phyloP scores from a whole-genome alignment of 2,113 vertebrate species.

The Laticauda colubrina region DNA sequence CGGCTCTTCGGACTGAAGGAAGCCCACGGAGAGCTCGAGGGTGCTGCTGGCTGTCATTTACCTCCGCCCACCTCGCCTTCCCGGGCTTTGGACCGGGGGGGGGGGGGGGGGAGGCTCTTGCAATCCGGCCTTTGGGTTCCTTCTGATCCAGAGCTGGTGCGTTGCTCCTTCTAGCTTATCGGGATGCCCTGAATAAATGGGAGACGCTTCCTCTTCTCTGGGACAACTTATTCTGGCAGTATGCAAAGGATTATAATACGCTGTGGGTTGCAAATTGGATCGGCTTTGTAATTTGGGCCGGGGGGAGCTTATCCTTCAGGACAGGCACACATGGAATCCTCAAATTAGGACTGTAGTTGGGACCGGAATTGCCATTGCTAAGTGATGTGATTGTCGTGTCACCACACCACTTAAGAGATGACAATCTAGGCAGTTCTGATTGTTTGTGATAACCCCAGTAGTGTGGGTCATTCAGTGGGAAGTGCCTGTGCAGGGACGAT shows the following conservation, averaged over 20 bases:
- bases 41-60: not conserved
- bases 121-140: not conserved
- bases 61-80: not conserved
- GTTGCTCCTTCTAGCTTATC: not conserved
- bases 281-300: not conserved
- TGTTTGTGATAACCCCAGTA: not conserved
- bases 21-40: not conserved
- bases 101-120: too few relatives aligned
- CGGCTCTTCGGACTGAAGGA: not conserved
- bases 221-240: not conserved
- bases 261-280: not conserved
- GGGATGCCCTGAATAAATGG: not conserved
- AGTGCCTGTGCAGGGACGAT: not conserved
- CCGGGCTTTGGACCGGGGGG: too few relatives aligned
- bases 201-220: not conserved
- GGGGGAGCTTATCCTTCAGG: not conserved
- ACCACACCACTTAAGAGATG: not conserved
- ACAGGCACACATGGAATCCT: not conserved
- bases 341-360: not conserved
- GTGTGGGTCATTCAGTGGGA: not conserved
- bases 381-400: not conserved
- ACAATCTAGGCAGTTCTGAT: not conserved
- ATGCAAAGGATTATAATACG: not conserved
- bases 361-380: not conserved
- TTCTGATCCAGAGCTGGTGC: not conserved